Evolutionary conservation across 2,797 vertebrate genomes (phyloP), one percentile per base, ranked within the genome.

Genomic region (Lagodon rhomboides): DNA sequence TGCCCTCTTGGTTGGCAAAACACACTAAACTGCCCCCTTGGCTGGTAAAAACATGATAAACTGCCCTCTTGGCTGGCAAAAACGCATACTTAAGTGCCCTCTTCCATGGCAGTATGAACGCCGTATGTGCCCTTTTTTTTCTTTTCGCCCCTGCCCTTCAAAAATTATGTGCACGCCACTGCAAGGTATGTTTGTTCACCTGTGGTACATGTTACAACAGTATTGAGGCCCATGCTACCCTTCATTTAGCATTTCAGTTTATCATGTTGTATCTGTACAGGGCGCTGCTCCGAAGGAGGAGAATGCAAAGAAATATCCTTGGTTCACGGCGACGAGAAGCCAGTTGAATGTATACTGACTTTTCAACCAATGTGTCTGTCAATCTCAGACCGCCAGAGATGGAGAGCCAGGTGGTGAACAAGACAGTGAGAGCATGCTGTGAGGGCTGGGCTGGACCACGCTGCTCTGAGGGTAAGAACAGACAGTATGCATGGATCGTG

Each of bases 391-490:
- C 96, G 0, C 93, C 96, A 0, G 94, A 96, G 85, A 92, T 89
- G 1, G 86, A 92, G 83, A 94, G 79, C 0, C 84, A 92, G 59
- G 54, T 30, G 2, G 79, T 94, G 85, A 97, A 96, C 89, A 94
- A 85, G 62, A 97, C 96, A 0, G 91, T 94, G 72, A 93, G 82
- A 0, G 62, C 74, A 0, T 98, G 97, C 81, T 99, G 98, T 56
- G 96, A 95, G 10, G 98, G 98, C 20, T 99, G 97, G 96, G 94
- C 80, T 0, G 97, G 97, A 0, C 59, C 93, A 3, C 95, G 22
- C 56, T 98, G 97, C 89, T 93, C 95, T 0, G 93, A 97, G 38
- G 96, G 98, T 97, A 85, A 93, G 88, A 47, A 30, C 41, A 38
- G 47, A 15, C 18, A 51, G 2, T 15, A 5, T 63, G 10, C 22